Evolutionary conservation across 2,797 vertebrate species (phyloP).

Genomic region (Etheostoma perlongum): DNA sequence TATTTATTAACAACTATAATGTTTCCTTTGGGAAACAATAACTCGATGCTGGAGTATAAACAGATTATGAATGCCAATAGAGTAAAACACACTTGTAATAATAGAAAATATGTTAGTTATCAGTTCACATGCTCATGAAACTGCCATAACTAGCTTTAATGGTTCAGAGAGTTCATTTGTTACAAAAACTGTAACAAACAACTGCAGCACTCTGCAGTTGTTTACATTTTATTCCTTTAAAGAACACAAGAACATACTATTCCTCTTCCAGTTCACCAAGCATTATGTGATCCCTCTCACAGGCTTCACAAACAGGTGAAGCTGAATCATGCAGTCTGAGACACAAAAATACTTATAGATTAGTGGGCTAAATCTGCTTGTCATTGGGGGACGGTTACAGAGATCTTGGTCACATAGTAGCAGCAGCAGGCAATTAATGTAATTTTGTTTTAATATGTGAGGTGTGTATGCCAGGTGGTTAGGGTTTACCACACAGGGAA

Average conservation of each 20-base stretch:
- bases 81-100: too few relatives aligned
- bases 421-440: not conserved
- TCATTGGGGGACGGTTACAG: not conserved
- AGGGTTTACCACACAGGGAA: conserved; percentile 8
- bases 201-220: not conserved
- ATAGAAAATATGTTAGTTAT: too few relatives aligned
- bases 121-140: not conserved
- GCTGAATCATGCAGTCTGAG: not conserved
- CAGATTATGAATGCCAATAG: too few relatives aligned
- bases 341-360: not conserved
- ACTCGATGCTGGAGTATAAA: too few relatives aligned
- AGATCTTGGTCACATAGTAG: not conserved
- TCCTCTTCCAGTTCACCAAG: conserved; percentile 24
- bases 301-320: too few relatives aligned
- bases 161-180: not conserved
- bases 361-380: not conserved
- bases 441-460: not conserved
- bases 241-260: conserved; percentile 17
- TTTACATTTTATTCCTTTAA: conserved; percentile 14
- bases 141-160: not conserved
- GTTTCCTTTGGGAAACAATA: too few relatives aligned
- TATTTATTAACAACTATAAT: too few relatives aligned
- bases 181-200: not conserved
- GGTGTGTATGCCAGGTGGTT: conserved; percentile 8
- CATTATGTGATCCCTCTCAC: not conserved